A percentile compares a stretch with the other conserved stretches of the same genome.
Evolutionary conservation across 92 coral and sea anemone genomes (phyloP).

Genomic region (Heliopora coerulea): DNA sequence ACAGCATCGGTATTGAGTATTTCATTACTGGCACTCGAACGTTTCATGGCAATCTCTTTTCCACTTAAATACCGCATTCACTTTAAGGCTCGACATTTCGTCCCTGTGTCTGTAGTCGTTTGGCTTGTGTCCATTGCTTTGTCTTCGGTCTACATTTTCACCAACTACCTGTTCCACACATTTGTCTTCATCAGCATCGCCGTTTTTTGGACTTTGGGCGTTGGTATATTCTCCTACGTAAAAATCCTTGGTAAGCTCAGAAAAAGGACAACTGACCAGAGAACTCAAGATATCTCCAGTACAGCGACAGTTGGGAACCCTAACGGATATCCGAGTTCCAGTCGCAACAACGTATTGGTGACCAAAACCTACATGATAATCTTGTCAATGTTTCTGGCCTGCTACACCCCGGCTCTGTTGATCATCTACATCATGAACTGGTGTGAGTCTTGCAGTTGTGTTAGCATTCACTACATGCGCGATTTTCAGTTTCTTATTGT

Average conservation of each 20-base stretch:
- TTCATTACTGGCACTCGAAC: conserved; percentile 22
- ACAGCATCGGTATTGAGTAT: conserved; percentile 29
- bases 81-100: conserved; percentile 10
- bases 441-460: conserved; percentile 24
- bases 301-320: neutral
- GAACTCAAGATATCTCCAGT: neutral
- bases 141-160: conserved; percentile 1
- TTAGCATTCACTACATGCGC: conserved; percentile 20
- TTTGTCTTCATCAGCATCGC: conserved; percentile 25
- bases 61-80: conserved; percentile 19
- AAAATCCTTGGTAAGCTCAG: conserved; percentile 15
- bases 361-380: conserved; percentile 28
- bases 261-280: neutral
- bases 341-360: conserved; percentile 21
- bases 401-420: conserved; percentile 24
- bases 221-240: conserved; percentile 17
- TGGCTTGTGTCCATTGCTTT: conserved; percentile 24
- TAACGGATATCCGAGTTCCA: neutral
- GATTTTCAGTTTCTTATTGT: conserved; percentile 23
- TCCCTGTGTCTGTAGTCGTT: neutral
- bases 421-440: conserved; percentile 30
- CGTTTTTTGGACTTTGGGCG: conserved; percentile 27
- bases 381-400: conserved; percentile 15
- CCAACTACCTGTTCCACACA: conserved; percentile 3
- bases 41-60: conserved; percentile 15